A percentile compares a stretch with the other conserved stretches of the same genome.
Evolutionary conservation across 1,140 invertebrate genomes (phyloP).

Genomic region (Drosophila ogumai): DNA sequence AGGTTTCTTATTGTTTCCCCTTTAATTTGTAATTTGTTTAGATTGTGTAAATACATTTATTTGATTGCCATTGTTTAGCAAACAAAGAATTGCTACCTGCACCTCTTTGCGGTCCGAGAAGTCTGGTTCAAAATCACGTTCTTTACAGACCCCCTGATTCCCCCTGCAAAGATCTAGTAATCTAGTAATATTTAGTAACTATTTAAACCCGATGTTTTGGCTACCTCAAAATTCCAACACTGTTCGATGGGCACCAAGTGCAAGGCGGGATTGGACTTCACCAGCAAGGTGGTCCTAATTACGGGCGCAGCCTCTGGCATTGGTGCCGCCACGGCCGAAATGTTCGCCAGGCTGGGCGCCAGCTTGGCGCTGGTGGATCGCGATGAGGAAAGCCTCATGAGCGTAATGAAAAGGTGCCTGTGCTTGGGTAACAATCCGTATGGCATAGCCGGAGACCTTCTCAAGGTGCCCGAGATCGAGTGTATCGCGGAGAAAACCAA

Average conservation of each 20-base stretch:
- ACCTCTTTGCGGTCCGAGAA: too few species aligned
- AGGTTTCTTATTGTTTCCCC: not conserved
- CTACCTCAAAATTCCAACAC: not conserved
- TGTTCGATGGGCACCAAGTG: slow-evolving; percentile 28
- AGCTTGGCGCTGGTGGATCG: slow-evolving; percentile 90
- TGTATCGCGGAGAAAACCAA: slow-evolving; percentile 88
- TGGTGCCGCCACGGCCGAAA: slow-evolving; percentile 91
- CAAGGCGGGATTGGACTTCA: slow-evolving; percentile 82
- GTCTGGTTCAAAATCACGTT: not conserved
- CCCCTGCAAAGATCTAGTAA: not conserved
- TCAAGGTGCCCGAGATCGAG: slow-evolving; percentile 86
- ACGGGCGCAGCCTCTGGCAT: slow-evolving; percentile 96
- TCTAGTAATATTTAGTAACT: not conserved
- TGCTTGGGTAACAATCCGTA: slow-evolving; percentile 14
- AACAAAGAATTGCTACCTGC: too few species aligned
- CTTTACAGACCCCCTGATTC: not conserved
- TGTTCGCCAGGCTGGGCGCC: slow-evolving; percentile 91
- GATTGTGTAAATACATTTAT: slow-evolving; percentile 3
- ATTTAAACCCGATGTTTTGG: not conserved
- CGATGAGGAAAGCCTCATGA: slow-evolving; percentile 87
- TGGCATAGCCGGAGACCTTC: slow-evolving; percentile 27
- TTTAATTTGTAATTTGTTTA: not conserved
- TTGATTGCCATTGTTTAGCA: not conserved
- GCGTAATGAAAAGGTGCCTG: slow-evolving; percentile 12
- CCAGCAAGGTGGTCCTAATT: slow-evolving; percentile 89